A percentile compares a stretch with the other conserved stretches of the same genome.
These are phyloP conservation scores for Sepioteuthis lessoniana DNA, from an alignment of 2,888 invertebrate genomes.

Conservation along the genomic window DNA sequence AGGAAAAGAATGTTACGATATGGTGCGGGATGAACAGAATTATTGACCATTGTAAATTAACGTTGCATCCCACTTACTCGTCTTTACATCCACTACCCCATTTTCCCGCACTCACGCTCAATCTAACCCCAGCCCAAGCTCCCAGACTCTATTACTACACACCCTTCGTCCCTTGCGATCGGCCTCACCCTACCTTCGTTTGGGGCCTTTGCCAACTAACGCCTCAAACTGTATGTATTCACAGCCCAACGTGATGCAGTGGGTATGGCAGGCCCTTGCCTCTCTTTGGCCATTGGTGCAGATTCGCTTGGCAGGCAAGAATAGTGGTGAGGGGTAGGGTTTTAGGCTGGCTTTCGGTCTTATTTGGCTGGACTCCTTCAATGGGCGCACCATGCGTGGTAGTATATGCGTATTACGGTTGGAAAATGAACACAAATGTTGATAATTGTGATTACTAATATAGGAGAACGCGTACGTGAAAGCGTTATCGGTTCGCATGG, in stretches of 20 bases:
- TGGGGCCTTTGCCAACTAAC: conserved; percentile 21
- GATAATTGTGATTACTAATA: background rate
- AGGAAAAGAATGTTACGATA: background rate
- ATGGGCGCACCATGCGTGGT: background rate
- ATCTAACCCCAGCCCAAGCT: background rate
- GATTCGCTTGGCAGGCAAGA: background rate
- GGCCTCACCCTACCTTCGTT: background rate
- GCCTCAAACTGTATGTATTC: conserved; percentile 18
- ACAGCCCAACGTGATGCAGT: background rate
- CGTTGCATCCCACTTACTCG: background rate
- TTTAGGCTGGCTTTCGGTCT: background rate
- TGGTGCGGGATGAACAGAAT: background rate
- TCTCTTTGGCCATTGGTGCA: background rate
- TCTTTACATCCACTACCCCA: background rate
- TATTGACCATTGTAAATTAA: conserved; percentile 6
- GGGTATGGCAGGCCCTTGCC: background rate
- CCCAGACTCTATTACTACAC: background rate
- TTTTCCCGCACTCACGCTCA: no score
- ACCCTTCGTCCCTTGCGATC: background rate
- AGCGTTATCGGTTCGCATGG: no score
- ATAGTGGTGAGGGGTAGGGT: background rate
- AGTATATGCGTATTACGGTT: background rate
- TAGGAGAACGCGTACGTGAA: background rate
- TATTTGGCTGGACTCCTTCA: background rate
- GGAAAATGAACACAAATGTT: background rate